phyloP scores from a whole-genome alignment of 2,113 vertebrate genomes.

The Procavia capensis region DNA sequence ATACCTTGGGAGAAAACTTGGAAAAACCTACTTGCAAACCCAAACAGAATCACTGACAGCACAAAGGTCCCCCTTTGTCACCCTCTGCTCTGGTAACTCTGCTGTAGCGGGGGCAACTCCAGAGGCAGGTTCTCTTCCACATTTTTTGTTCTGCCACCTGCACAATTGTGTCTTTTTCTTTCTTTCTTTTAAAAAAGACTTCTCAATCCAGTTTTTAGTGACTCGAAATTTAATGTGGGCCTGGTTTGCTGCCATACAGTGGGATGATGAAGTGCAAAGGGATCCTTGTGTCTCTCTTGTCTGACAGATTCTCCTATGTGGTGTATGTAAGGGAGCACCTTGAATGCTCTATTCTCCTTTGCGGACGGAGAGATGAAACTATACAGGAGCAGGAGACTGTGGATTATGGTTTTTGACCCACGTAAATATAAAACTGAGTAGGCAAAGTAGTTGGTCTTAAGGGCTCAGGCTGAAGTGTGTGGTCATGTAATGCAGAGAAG shows the following conservation, averaged over 20 bases:
- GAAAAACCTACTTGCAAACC: background rate
- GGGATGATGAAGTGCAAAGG: background rate
- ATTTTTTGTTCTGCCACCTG: accelerated
- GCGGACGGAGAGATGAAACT: background rate
- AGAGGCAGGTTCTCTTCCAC: background rate
- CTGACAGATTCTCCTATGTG: accelerated
- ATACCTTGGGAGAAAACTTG: background rate
- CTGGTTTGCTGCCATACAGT: accelerated
- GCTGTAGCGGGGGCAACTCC: background rate
- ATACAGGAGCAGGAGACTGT: background rate
- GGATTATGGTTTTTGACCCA: background rate
- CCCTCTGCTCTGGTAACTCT: background rate
- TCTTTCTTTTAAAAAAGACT: background rate
- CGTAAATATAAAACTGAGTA: no score
- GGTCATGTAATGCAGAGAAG: background rate
- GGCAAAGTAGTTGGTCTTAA: background rate
- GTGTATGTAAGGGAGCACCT: background rate
- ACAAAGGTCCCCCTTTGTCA: background rate
- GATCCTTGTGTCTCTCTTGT: background rate
- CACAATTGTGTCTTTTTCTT: accelerated
- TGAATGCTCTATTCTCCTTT: background rate
- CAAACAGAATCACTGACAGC: background rate
- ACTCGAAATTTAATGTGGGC: background rate
- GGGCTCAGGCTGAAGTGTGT: background rate
- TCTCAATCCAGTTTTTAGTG: background rate